Base-by-base conservation (phyloP, 2,888 invertebrate species). In the Eremobia ochroleuca region DNA sequence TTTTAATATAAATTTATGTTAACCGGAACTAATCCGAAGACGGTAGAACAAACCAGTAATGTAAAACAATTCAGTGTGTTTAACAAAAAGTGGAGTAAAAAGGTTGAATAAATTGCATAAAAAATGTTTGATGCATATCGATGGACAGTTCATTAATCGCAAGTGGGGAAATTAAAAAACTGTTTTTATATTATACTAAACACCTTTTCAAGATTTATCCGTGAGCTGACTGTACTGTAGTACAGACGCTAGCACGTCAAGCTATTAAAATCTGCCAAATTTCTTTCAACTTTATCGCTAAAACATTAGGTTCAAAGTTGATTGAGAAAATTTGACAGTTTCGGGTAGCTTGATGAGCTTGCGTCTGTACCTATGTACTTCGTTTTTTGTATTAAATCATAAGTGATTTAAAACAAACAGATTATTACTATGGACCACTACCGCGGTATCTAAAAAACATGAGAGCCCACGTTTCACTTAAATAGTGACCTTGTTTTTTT, bases 101-200 rank as follows among this genome's bases (percentile, higher is more conserved):
- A 37, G 8, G 73, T 77, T 68, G 13, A 58, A 83, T 49, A 66
- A 80, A 69, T 66, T 8, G 1, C 3, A 69, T 18, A 34, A 55
- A 52, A 66, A 77, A 77, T 65, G 13, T 76, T 75, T 85, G 85
- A 79, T 76, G 49, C 46, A 34, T 69, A 28, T 40, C 37, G n/a
- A 61, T n/a, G 6, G 73, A 37, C 46, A 46, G 18, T 15, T 55
- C n/a, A 46, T 73, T 49, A 74, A 43, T 62, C 8, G 0, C 2
- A 18, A 6, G 52, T 46, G 49, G 8, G 2, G 37, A 68, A 59
- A 52, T n/a, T 4, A 78, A 49, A 46, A 31, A 43, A 9, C 9
- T 0, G 31, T 62, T 71, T 70, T 40, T 11, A 40, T 11, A 40
- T 40, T 40, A 31, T 31, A 4, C 13, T 43, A 59, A 21, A n/a